Evolutionary conservation across 2,113 vertebrate genomes (phyloP), one percentile per base, ranked within the genome.

Genomic region (Nothocercus julius): DNA sequence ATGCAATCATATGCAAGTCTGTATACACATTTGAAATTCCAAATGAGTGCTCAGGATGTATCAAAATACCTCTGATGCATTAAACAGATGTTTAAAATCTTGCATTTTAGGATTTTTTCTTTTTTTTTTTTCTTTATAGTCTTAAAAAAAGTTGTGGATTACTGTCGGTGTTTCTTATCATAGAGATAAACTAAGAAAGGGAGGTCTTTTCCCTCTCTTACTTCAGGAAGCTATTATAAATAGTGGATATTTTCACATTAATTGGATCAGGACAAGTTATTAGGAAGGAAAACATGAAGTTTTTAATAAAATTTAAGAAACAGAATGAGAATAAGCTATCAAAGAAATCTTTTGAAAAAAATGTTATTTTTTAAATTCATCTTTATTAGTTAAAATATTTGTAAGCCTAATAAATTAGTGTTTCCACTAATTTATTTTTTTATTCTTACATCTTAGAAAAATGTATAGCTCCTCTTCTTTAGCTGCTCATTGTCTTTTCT

Each of bases 291-390:
- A 76, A 82, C 16, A 73, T 5, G 9, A 2, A 84, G 20, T 58
- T 92, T 92, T 79, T 89, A 76, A 32, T 87, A 36, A 89, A 61
- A 51, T 12, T 69, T 63, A 21, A 87, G 62, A 93, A 95, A 79
- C 8, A 68, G 62, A 24, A 21, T 64, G 25, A 82, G 34, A 92
- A 94, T 19, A 68, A 54, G 7, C 25, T 72, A 54, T 53, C 13
- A 68, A 38, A 85, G 13, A 89, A 93, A 89, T 36, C 2, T 2
- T 34, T 8, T 64, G 34, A 84, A 84, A 78, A 87, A 82, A 53
- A 45, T 4, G 15, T 3, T 15, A 51, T 78, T 90, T 88, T 34
- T 47, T 22, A 36, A 88, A 75, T 76, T 38, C 5, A 51, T 47
- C 27, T 54, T 81, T 1, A 66, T 54, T 82, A 67, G 84, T 89